Conservation (phyloP, 2,797 vertebrate genomes). For the Phalloptychus januarius region DNA sequence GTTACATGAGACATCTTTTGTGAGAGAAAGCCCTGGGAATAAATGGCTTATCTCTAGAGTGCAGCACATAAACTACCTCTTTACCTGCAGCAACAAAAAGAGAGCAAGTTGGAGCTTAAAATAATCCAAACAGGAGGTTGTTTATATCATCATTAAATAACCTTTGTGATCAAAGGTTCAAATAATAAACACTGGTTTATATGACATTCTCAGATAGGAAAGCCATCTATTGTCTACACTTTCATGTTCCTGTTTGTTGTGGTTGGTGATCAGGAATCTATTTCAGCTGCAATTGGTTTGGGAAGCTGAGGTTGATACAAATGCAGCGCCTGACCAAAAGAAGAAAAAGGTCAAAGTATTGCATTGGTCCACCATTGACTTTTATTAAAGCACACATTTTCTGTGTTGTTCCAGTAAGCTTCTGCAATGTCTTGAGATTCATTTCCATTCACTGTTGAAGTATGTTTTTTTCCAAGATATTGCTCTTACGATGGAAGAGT, state of each 20-base stretch:
- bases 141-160: neutral
- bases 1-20: neutral
- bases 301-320: neutral
- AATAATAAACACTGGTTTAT: neutral
- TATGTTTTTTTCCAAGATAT: no score
- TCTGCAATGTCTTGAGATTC: no score
- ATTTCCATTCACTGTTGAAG: no score
- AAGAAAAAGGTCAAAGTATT: no score
- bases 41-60: constrained; percentile 12
- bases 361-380: no score
- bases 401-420: no score
- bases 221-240: neutral
- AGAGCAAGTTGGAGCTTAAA: constrained; percentile 19
- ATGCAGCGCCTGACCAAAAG: neutral
- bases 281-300: neutral
- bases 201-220: neutral
- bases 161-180: neutral
- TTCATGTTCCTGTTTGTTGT: neutral
- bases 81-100: constrained; percentile 25
- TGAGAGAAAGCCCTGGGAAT: constrained; percentile 14
- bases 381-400: no score
- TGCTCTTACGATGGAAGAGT: no score
- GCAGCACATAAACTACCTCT: constrained; percentile 7
- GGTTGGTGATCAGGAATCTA: neutral
- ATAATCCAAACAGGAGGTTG: constrained; percentile 23